Base-by-base conservation (phyloP, 2,797 vertebrate genomes). In the Ctenosaura bakeri region DNA sequence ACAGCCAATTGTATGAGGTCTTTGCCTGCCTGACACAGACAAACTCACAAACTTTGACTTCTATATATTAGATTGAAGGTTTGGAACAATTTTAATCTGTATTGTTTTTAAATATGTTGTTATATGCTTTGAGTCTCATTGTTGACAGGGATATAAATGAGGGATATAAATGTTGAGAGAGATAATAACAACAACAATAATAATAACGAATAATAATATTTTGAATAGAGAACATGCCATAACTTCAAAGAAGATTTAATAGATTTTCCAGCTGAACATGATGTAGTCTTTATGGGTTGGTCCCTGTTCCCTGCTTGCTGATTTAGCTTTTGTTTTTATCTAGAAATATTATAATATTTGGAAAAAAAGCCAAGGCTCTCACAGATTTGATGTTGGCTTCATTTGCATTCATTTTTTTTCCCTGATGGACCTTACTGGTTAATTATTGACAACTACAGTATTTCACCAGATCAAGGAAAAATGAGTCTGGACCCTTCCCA, bases 381-480 rank as follows among this genome's bases (percentile, higher is more conserved):
- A 79, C 20, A 35, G 0, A 0, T 12, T 35, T 0, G 0, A 42
- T 0, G 0, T 0, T 7, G 46, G 35, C 1, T 18, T 1, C 83
- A 84, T 8, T 9, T 24, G 83, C 8, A 12, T 1, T 22, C 71
- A 62, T 54, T 0, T 35, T 78, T 16, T 16, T 16, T 56, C 56
- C 56, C 56, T 62, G 82, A 46, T 0, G 54, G 10, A 78, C 88
- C 93, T 90, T 2, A 66, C 42, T 3, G 77, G 0, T 0, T 87
- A n/a, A 20, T 85, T 0, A 82, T 56, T 85, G 64, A 84, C 26
- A 89, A 29, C 24, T 42, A 82, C 0, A 2, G 32, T 54, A 0
- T 6, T 82, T 10, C 69, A 18, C 1, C 9, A 38, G 56, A 78
- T 42, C 59, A 66, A 32, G 50, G 71, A 35, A 20, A 10, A 64